Evolutionary conservation across 64 coral and sea anemone genomes (phyloP).

Genomic region (Anthopleura sola): DNA sequence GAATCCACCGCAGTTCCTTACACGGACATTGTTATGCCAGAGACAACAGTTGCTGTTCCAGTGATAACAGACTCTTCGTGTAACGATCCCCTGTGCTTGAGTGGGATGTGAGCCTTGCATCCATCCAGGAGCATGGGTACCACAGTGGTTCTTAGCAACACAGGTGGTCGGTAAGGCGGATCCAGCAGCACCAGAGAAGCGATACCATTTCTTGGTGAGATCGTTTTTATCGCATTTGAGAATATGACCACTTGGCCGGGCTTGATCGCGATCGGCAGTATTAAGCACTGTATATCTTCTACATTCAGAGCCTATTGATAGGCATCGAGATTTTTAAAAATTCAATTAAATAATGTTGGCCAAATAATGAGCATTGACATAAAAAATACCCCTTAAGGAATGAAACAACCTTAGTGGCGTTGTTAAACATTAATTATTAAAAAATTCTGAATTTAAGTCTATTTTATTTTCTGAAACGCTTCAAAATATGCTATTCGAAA

Average conservation of each 20-base stretch:
- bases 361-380: too few species aligned
- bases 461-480: too few species aligned
- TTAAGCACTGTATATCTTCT: conserved; percentile 14
- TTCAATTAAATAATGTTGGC: too few species aligned
- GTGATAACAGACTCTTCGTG: conserved; percentile 44
- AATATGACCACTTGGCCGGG: background rate
- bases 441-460: too few species aligned
- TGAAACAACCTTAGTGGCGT: too few species aligned
- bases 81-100: conserved; percentile 11
- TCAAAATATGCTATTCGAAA: too few species aligned
- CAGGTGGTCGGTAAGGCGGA: conserved; percentile 39
- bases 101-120: conserved; percentile 32
- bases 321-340: too few species aligned
- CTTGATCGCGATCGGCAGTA: conserved; percentile 14
- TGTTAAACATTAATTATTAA: too few species aligned
- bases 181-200: conserved; percentile 36
- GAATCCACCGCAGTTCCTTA: conserved; percentile 46
- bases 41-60: conserved; percentile 40
- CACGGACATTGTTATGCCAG: conserved; percentile 45
- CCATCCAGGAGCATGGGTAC: conserved; percentile 50
- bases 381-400: too few species aligned
- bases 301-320: conserved; percentile 6
- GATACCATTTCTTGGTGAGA: conserved; percentile 46
- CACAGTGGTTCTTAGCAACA: conserved; percentile 37
- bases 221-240: conserved; percentile 34